phyloP scores from a whole-genome alignment of 2,797 vertebrate genomes.

The Pangasius macronema region DNA sequence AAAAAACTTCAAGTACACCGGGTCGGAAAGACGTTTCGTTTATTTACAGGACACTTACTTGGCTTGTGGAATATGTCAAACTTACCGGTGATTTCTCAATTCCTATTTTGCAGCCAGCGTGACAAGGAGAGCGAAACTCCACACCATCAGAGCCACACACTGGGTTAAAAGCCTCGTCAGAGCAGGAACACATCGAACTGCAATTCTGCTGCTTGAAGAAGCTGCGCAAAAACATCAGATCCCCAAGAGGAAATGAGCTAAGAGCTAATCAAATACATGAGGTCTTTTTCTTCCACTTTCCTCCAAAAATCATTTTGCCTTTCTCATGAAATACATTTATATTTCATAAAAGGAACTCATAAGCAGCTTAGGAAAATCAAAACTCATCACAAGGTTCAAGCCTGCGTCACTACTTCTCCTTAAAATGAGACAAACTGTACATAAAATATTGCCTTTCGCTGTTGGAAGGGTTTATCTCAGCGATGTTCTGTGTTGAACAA shows the following conservation, averaged over 20 bases:
- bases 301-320: background rate
- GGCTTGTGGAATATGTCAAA: background rate
- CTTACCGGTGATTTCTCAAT: conserved; percentile 66
- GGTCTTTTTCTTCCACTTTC: background rate
- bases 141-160: conserved; percentile 77
- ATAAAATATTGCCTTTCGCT: conserved; percentile 13
- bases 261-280: background rate
- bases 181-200: conserved; percentile 72
- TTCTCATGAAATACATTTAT: background rate
- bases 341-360: background rate
- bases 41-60: too few species aligned
- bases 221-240: conserved; percentile 29
- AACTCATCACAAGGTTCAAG: background rate
- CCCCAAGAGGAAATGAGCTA: background rate
- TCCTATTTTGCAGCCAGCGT: conserved; percentile 77
- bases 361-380: background rate
- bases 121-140: conserved; percentile 88
- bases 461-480: conserved; percentile 57
- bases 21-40: too few species aligned
- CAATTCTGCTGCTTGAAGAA: conserved; percentile 51
- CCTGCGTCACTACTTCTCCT: background rate
- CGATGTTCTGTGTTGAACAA: conserved; percentile 81
- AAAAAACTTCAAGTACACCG: too few species aligned
- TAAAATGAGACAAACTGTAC: background rate
- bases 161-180: conserved; percentile 78